These are phyloP conservation scores for Microtus montanus DNA, from an alignment of 2,113 vertebrate genomes.

Conservation along the genomic window DNA sequence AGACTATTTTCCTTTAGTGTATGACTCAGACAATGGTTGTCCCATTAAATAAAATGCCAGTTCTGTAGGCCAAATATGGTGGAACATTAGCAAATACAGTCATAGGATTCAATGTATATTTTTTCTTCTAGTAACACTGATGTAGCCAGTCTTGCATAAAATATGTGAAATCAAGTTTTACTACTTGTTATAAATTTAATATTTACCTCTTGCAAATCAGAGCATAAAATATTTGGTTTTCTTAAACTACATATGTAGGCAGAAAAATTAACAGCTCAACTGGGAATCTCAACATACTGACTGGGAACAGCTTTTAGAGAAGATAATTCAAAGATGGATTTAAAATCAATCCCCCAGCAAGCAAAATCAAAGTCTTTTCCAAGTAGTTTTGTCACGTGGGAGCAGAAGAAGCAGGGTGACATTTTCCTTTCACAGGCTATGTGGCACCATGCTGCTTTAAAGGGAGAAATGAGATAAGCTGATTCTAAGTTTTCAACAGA, in stretches of 20 bases:
- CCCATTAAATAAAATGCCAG: neutral
- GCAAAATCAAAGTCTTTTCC: constrained; percentile 39
- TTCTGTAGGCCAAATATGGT: neutral
- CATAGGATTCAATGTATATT: neutral
- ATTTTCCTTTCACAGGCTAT: constrained; percentile 59
- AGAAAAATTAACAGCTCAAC: constrained; percentile 19
- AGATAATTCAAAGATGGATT: constrained; percentile 38
- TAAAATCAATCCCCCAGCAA: constrained; percentile 65
- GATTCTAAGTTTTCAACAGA: constrained; percentile 72
- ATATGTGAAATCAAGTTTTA: neutral
- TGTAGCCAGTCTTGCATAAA: neutral
- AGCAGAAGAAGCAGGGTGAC: neutral
- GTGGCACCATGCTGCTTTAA: constrained; percentile 45
- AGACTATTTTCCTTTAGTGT: neutral
- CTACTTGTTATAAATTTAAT: constrained; percentile 32
- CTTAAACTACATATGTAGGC: neutral
- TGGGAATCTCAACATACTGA: neutral
- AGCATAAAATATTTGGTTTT: constrained; percentile 43
- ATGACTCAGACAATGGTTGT: neutral
- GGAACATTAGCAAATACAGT: constrained; percentile 35
- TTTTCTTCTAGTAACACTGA: neutral
- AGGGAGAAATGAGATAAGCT: constrained; percentile 66
- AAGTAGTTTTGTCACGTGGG: constrained; percentile 33
- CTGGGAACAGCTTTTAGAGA: constrained; percentile 43
- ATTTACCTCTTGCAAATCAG: constrained; percentile 50